Percentiles rank a stretch among this genome's conserved stretches.
These are phyloP conservation scores for Oryzias sinensis DNA, from an alignment of 2,797 vertebrate genomes.

Conservation along the genomic window DNA sequence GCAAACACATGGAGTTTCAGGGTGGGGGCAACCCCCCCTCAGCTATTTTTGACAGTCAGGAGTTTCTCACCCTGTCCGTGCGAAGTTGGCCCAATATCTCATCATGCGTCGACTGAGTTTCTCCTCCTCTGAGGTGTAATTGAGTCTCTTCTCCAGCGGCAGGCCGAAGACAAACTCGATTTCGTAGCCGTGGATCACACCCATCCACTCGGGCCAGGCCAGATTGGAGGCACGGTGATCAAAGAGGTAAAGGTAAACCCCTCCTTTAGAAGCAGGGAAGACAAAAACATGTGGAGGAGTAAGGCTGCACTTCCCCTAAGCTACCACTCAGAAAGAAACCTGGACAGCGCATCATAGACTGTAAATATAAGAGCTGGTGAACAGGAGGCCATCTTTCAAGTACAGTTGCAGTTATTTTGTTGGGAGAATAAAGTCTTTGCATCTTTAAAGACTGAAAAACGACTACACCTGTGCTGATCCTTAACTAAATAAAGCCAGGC, in stretches of 20 bases:
- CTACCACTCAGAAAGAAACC: too few relatives aligned
- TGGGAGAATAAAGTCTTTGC: too few relatives aligned
- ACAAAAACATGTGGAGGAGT: not conserved
- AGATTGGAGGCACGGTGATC: constrained; percentile 91
- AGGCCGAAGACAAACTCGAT: constrained; percentile 94
- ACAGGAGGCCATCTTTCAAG: too few relatives aligned
- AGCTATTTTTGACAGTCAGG: not conserved
- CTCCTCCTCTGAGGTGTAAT: constrained; percentile 88
- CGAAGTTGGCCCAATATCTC: constrained; percentile 95
- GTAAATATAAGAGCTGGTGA: too few relatives aligned
- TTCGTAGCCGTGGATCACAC: constrained; percentile 95
- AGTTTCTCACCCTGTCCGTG: constrained; percentile 84
- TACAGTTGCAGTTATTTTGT: too few relatives aligned
- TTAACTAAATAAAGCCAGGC: too few relatives aligned
- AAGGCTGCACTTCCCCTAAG: too few relatives aligned
- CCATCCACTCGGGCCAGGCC: constrained; percentile 94
- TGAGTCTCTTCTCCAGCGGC: constrained; percentile 84
- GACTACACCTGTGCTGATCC: too few relatives aligned
- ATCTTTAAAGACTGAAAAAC: too few relatives aligned
- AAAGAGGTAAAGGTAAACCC: constrained; percentile 86
- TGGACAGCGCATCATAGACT: too few relatives aligned
- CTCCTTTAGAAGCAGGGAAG: constrained; percentile 46
- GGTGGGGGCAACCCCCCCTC: too few relatives aligned
- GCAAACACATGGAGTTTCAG: too few relatives aligned
- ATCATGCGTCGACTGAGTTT: constrained; percentile 87